Percentiles rank a stretch among this genome's conserved stretches.
phyloP scores from a whole-genome alignment of 2,888 invertebrate species.

The Volucella inflata region DNA sequence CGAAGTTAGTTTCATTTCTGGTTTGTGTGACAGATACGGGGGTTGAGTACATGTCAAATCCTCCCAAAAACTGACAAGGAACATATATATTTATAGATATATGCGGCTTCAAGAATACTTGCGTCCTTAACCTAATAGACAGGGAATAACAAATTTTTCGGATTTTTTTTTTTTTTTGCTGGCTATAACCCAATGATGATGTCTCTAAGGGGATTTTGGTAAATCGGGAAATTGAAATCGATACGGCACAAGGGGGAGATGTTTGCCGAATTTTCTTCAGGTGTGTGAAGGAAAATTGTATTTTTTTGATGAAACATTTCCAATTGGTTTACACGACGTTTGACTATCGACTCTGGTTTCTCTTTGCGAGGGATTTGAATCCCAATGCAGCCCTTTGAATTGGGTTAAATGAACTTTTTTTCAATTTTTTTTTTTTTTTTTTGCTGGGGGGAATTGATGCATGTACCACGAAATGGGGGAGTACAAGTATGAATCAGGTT shows the following conservation, averaged over 20 bases:
- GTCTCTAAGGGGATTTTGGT: background rate
- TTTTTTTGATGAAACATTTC: conserved; percentile 28
- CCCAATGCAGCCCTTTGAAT: background rate
- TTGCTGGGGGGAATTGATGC: too few species aligned
- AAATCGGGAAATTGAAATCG: conserved; percentile 44
- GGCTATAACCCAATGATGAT: conserved; percentile 35
- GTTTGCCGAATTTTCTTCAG: conserved; percentile 6
- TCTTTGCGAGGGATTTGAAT: conserved; percentile 12
- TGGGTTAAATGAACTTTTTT: conserved; percentile 14
- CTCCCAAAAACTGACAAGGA: conserved; percentile 6
- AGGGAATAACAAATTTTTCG: conserved; percentile 1
- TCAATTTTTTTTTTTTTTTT: too few species aligned
- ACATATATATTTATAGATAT: background rate
- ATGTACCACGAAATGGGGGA: too few species aligned
- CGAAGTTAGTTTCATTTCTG: conserved; percentile 17
- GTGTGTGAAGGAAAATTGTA: conserved; percentile 20
- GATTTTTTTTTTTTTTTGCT: background rate
- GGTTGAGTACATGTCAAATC: background rate
- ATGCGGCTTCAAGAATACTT: conserved; percentile 12
- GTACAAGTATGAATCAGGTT: too few species aligned
- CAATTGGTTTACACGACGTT: conserved; percentile 6
- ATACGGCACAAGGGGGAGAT: conserved; percentile 1
- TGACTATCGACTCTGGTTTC: conserved; percentile 8
- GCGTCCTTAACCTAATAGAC: conserved; percentile 57
- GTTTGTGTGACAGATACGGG: background rate